Percentiles rank a stretch among this genome's conserved stretches.
Conservation (phyloP, 2,113 vertebrate species). For the Abramis brama region DNA sequence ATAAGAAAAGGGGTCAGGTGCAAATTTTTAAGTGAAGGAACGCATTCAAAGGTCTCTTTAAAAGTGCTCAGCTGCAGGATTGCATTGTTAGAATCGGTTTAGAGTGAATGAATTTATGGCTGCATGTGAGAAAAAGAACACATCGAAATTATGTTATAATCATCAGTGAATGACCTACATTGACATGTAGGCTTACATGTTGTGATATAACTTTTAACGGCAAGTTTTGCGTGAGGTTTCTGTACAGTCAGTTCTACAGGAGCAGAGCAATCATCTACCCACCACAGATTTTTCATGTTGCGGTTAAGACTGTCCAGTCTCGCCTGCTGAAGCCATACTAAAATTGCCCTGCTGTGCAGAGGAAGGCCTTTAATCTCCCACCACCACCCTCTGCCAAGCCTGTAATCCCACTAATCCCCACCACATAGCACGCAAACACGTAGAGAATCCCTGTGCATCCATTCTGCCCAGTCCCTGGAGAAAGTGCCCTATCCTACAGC, state of each 20-base stretch:
- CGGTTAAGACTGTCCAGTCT: slow-evolving; percentile 1
- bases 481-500: not conserved
- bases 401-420: slow-evolving; percentile 55
- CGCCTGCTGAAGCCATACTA: slow-evolving; percentile 69
- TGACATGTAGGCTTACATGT: not conserved
- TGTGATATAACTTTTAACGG: not conserved
- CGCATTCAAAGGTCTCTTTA: slow-evolving; percentile 26
- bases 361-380: slow-evolving; percentile 72
- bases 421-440: slow-evolving; percentile 37
- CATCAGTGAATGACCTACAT: slow-evolving; percentile 17
- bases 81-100: not conserved
- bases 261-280: slow-evolving; percentile 29
- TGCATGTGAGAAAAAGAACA: not conserved
- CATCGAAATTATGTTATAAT: too few species aligned
- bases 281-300: slow-evolving; percentile 7
- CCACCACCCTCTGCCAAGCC: slow-evolving; percentile 52
- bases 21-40: slow-evolving; percentile 28
- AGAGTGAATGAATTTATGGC: not conserved
- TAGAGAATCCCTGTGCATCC: slow-evolving; percentile 44
- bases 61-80: not conserved
- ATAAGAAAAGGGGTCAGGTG: slow-evolving; percentile 26
- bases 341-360: slow-evolving; percentile 81
- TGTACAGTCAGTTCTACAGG: not conserved
- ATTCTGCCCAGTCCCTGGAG: slow-evolving; percentile 5
- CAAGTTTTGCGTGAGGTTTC: not conserved